A percentile compares a stretch with the other conserved stretches of the same genome.
Conservation (phyloP, 2,888 invertebrate species). For the Chironomus riparius region DNA sequence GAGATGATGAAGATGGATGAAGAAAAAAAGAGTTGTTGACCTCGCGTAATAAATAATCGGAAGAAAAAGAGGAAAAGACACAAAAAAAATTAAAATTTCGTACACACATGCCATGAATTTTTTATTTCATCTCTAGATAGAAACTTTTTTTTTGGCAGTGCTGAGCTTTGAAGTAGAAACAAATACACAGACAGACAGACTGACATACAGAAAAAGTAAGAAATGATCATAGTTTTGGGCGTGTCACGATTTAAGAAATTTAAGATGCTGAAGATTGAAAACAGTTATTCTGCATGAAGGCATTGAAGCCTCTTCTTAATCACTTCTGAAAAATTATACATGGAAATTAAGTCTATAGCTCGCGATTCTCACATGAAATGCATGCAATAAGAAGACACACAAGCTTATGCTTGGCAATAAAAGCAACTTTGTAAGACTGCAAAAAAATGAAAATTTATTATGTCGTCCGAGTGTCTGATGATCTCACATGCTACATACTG, state of each 20-base stretch:
- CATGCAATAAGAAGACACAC: neutral
- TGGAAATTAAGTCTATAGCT: neutral
- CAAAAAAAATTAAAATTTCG: neutral
- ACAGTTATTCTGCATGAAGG: neutral
- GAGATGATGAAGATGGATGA: neutral
- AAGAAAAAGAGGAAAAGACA: neutral
- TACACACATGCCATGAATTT: neutral
- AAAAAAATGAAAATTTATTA: neutral
- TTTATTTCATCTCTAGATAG: neutral
- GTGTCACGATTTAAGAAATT: neutral
- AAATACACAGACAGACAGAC: neutral
- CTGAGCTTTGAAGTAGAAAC: neutral
- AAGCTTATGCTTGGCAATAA: neutral
- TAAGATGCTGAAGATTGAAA: neutral
- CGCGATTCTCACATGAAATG: neutral
- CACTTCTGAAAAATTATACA: neutral
- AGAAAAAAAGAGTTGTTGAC: conserved; percentile 9
- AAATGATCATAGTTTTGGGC: neutral
- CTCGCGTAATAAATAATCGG: neutral
- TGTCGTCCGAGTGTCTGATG: conserved; percentile 7
- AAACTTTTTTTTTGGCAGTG: neutral
- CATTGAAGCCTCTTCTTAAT: neutral
- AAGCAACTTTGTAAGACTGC: neutral
- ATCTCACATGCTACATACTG: neutral
- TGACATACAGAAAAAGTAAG: neutral